Conservation (phyloP, 2,888 invertebrate genomes). For the Athalia cordata region DNA sequence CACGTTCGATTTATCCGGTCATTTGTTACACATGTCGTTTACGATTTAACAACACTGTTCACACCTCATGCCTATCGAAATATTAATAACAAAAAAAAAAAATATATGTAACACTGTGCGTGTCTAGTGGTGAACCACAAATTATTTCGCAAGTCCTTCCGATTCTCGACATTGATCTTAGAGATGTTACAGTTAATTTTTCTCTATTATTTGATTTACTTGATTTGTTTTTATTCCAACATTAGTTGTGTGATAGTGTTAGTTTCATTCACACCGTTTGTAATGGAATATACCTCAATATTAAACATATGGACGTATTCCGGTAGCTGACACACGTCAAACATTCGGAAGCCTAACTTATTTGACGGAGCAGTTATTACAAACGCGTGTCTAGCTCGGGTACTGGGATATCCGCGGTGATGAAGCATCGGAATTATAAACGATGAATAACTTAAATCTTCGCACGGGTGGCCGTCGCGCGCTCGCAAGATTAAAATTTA, state of each 20-base stretch:
- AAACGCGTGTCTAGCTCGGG: not conserved
- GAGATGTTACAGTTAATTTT: too few species aligned
- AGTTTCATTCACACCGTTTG: not conserved
- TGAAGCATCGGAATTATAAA: slow-evolving; percentile 1
- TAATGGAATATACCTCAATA: not conserved
- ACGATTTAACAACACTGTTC: not conserved
- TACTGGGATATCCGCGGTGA: not conserved
- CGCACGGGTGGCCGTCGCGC: slow-evolving; percentile 14
- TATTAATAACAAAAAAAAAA: too few species aligned
- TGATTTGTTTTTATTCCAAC: too few species aligned
- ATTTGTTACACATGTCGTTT: too few species aligned
- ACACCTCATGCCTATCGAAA: not conserved
- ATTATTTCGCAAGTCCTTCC: too few species aligned
- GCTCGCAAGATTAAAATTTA: not conserved
- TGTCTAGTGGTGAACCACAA: too few species aligned
- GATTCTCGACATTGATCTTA: too few species aligned
- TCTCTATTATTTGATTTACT: too few species aligned
- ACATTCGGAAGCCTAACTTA: slow-evolving; percentile 10
- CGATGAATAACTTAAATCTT: slow-evolving; percentile 5
- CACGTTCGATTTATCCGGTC: not conserved
- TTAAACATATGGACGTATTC: not conserved
- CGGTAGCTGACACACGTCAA: slow-evolving; percentile 36
- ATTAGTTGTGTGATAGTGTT: not conserved
- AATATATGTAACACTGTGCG: too few species aligned
- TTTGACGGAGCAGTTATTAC: not conserved